Conservation (phyloP, 2,888 invertebrate genomes). For the Ctena decussata region DNA sequence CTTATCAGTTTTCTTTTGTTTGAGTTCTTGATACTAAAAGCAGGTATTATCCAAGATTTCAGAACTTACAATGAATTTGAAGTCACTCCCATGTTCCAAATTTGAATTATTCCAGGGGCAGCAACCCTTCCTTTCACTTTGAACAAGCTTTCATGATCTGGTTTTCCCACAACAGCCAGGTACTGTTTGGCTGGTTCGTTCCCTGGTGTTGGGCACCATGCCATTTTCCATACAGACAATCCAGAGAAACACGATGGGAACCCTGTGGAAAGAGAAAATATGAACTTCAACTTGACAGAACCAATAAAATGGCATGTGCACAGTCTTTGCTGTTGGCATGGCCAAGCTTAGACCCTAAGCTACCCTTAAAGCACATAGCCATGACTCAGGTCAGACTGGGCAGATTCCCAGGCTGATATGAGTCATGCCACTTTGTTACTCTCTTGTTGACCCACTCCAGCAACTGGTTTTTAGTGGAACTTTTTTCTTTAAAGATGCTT, state of each 20-base stretch:
- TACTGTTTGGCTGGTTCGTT: conserved; percentile 50
- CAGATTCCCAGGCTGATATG: no score
- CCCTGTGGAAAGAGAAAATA: conserved; percentile 40
- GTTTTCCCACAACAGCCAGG: conserved; percentile 63
- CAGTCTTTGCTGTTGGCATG: no score
- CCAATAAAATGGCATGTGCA: no score
- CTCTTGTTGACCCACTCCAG: no score
- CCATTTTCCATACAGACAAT: conserved; percentile 67
- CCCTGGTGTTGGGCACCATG: conserved; percentile 69
- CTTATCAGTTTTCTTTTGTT: no score
- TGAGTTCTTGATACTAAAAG: neutral
- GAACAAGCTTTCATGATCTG: conserved; percentile 22
- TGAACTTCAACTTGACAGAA: no score
- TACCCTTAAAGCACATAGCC: no score
- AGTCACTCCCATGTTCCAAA: conserved; percentile 66
- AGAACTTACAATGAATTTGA: neutral
- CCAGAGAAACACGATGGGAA: conserved; percentile 58
- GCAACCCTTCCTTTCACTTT: neutral
- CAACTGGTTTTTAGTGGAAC: no score
- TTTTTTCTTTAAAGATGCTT: no score
- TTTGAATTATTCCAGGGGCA: conserved; percentile 63
- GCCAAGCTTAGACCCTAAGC: no score
- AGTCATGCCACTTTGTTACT: no score
- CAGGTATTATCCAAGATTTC: neutral
- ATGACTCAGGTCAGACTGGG: no score